Evolutionary conservation across 2,113 vertebrate species (phyloP), one percentile per base, ranked within the genome.

Genomic region (Catharus bicknelli): DNA sequence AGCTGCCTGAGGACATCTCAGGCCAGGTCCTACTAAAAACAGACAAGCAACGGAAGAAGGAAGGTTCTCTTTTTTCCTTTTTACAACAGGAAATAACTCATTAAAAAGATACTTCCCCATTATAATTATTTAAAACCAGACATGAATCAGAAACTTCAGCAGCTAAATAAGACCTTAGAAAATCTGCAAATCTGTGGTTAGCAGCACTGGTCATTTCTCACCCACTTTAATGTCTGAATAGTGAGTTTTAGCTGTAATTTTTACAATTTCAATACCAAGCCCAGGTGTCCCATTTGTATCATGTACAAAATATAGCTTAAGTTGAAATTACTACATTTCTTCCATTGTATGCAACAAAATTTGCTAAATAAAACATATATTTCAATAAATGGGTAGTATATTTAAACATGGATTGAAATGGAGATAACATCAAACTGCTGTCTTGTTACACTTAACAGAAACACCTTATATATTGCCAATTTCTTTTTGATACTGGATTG

Each of bases 1-100:
- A 95, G 92, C 83, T 94, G 96, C 95, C 97, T 89, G 88, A 84
- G 95, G 97, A 96, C 70, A 97, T 95, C 94, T 92, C 92, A 90
- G 90, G 80, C 94, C 76, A 94, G 75, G 84, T 92, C 81, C 83
- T 43, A 95, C 88, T 95, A 91, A 97, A 94, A 58, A 53, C 86
- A 94, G 94, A 83, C 83, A 83, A 95, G 55, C 63, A 92, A 68
- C 22, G 8, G 47, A 88, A 93, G 86, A 92, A 47, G 84, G 23
- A 76, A 50, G 8, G 16, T 40, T 93, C 8, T 4, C 32, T 51
- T 58, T 57, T 79, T 53, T 27, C 48, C 62, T 74, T 63, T 81
- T 75, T 53, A 93, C 67, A 95, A 93, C 90, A 94, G 93, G 89
- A 95, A 97, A 95, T 86, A 96, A 89, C 61, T 63, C 90, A 96